These are phyloP conservation scores for Champsocephalus gunnari DNA, from an alignment of 2,797 vertebrate species.

Conservation along the genomic window DNA sequence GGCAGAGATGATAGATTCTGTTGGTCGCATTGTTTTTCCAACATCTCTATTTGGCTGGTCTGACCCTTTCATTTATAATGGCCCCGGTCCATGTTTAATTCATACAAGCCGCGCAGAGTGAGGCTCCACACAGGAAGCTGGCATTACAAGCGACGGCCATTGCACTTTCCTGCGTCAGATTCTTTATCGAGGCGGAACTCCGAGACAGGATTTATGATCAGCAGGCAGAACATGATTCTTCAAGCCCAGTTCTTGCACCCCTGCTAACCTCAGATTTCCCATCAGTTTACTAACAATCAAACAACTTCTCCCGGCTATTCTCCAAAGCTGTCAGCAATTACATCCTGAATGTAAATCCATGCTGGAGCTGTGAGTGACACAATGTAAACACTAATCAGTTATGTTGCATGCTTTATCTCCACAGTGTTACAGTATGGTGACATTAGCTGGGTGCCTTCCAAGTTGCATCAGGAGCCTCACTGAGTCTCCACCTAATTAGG, in stretches of 20 bases:
- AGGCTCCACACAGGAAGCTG: constrained; percentile 66
- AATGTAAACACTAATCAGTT: constrained; percentile 44
- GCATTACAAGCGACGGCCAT: constrained; percentile 56
- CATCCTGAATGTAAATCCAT: constrained; percentile 28
- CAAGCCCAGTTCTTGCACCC: constrained; percentile 28
- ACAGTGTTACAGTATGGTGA: constrained; percentile 26
- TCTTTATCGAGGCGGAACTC: constrained; percentile 63
- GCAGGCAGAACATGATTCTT: constrained; percentile 47
- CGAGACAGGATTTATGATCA: constrained; percentile 56
- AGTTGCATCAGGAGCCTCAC: constrained; percentile 64
- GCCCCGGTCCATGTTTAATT: constrained; percentile 72
- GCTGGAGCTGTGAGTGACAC: constrained; percentile 31
- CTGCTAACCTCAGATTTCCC: constrained; percentile 41
- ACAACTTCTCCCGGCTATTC: constrained; percentile 26
- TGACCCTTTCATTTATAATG: constrained; percentile 76
- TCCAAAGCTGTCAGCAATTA: constrained; percentile 23
- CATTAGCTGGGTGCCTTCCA: constrained; percentile 46
- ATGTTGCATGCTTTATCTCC: constrained; percentile 35
- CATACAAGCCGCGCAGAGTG: constrained; percentile 55
- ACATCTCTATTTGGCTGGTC: constrained; percentile 68
- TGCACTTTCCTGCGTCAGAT: constrained; percentile 68
- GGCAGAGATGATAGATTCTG: constrained; percentile 70
- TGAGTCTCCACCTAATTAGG: constrained; percentile 73
- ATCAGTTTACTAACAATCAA: constrained; percentile 39
- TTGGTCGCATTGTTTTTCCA: constrained; percentile 75